These are phyloP conservation scores for Pseudomugil gertrudae DNA, from an alignment of 2,797 vertebrate species.

Conservation along the genomic window DNA sequence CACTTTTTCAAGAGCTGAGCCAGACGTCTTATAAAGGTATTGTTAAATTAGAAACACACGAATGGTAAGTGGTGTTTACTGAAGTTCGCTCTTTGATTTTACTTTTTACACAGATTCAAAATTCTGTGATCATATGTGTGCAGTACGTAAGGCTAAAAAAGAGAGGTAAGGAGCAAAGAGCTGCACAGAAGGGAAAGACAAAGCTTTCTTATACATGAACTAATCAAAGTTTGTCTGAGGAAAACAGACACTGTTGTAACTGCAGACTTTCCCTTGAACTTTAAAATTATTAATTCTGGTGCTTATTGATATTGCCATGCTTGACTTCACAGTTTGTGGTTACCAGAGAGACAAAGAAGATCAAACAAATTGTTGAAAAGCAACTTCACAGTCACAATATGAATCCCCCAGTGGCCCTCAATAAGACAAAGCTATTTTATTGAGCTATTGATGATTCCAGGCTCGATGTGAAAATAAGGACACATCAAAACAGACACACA, in stretches of 20 bases:
- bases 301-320: slow-evolving; percentile 50
- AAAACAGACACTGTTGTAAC: slow-evolving; percentile 62
- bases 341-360: slow-evolving; percentile 48
- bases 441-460: slow-evolving; percentile 24
- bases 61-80: slow-evolving; percentile 77
- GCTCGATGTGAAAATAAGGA: slow-evolving; percentile 57
- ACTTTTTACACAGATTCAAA: slow-evolving; percentile 46
- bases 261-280: slow-evolving; percentile 42
- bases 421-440: slow-evolving; percentile 39
- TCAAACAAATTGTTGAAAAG: slow-evolving; percentile 42
- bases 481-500: slow-evolving; percentile 55
- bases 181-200: slow-evolving; percentile 28
- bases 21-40: slow-evolving; percentile 79
- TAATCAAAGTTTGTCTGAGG: slow-evolving; percentile 69
- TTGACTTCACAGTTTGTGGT: slow-evolving; percentile 46
- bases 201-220: slow-evolving; percentile 32
- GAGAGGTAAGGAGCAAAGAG: slow-evolving; percentile 21
- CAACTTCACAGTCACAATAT: slow-evolving; percentile 44
- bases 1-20: slow-evolving; percentile 55
- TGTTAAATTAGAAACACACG: slow-evolving; percentile 80
- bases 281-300: slow-evolving; percentile 49
- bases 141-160: slow-evolving; percentile 1
- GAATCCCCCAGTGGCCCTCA: slow-evolving; percentile 42
- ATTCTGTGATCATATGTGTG: slow-evolving; percentile 33
- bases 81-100: slow-evolving; percentile 73